These are phyloP conservation scores for Diplodus sargus DNA, from an alignment of 2,797 vertebrate species.

Conservation along the genomic window DNA sequence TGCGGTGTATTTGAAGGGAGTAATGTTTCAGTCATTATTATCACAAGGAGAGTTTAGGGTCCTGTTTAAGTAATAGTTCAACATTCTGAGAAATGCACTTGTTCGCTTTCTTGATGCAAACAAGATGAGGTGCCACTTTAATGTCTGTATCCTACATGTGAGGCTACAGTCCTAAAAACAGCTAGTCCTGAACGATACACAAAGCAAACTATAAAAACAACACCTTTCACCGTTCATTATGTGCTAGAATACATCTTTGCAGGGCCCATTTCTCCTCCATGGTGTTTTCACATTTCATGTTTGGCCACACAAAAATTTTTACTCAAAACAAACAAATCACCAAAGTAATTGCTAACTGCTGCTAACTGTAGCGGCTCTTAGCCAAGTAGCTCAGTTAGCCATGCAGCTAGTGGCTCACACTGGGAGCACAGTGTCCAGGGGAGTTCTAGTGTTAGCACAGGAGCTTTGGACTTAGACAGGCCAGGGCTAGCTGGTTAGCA, in stretches of 20 bases:
- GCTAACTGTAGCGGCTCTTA: no score
- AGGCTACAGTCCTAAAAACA: not conserved
- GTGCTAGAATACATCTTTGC: no score
- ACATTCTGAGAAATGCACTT: not conserved
- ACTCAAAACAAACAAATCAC: no score
- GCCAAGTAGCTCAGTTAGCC: no score
- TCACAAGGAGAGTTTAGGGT: not conserved
- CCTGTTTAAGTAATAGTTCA: not conserved
- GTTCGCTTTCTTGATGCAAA: not conserved
- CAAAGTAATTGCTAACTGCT: no score
- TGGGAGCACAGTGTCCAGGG: no score
- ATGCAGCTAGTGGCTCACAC: no score
- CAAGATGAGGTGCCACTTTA: not conserved
- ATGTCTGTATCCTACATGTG: not conserved
- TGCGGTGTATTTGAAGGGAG: not conserved
- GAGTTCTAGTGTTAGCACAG: no score
- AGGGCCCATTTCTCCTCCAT: not conserved
- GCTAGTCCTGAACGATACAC: not conserved
- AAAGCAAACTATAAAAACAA: not conserved
- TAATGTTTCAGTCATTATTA: not conserved
- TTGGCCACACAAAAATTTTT: no score
- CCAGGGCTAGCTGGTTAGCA: no score
- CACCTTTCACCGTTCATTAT: not conserved
- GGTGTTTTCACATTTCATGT: no score
- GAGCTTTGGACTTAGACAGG: no score